Evolutionary conservation across 2,797 vertebrate species (phyloP), one percentile per base, ranked within the genome.

Genomic region (Brachymystax lenok): DNA sequence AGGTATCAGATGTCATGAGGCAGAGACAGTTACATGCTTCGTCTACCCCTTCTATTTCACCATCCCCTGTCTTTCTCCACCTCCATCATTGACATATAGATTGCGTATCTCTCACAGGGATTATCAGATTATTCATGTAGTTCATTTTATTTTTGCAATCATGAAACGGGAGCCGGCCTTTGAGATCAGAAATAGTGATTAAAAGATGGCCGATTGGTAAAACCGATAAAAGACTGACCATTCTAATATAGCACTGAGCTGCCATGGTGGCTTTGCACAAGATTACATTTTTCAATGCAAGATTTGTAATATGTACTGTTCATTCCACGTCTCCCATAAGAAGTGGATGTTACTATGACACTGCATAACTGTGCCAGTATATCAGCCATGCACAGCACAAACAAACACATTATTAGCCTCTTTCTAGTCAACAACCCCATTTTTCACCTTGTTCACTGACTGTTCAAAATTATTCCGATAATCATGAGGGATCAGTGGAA

Each of bases 51-150:
- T 83, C 84, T 87, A 67, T 69, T 89, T 85, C 16, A 84, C 85
- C 77, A 30, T 83, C 88, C 80, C 84, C 50, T 16, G 85, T 77
- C 87, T 84, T 82, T 79, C 86, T 89, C 86, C 40, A 79, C 71
- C 77, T 12, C 12, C 71, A 61, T 83, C 85, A 87, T 88, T 87
- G 90, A 92, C 87, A 74, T 92, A 91, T 90, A 86, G 90, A 92
- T 93, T 85, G 85, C 68, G 71, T 71, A 79, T 89, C 83, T 84
- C 90, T 91, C 87, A n/a, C 74, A 66, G 70, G 85, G 89, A 79
- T 82, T 87, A 88, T 92, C 89, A 74, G 75, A 88, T 92, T 89
- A 87, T 89, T 89, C 82, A 71, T 88, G 84, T 91, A 88, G 90
- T 93, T 90, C 90, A 83, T 77, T 90, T 91, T 88, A 91, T 90